Base-by-base conservation (phyloP, 1,140 invertebrate species). In the Bradysia coprophila region DNA sequence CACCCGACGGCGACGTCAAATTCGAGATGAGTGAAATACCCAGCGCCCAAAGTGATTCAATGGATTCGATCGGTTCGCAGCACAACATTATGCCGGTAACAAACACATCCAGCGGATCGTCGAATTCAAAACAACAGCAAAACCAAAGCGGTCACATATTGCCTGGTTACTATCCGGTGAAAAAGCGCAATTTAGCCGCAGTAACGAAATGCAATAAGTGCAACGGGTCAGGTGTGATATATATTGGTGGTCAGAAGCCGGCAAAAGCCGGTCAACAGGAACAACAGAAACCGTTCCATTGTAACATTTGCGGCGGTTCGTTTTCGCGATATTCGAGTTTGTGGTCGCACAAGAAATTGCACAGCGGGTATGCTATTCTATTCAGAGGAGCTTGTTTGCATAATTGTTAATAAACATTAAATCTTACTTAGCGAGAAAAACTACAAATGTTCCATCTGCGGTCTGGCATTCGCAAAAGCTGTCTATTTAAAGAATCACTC, bases 401-500 rank as follows among this genome's bases (percentile, higher is more conserved):
- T n/a, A n/a, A n/a, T n/a, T n/a, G n/a, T n/a, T n/a, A n/a, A n/a
- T n/a, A n/a, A n/a, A n/a, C n/a, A n/a, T n/a, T n/a, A n/a, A n/a
- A n/a, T n/a, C n/a, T n/a, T n/a, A n/a, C n/a, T n/a, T n/a, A n/a
- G 84, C 21, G 85, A 89, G 57, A 89, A 89, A 62, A 84, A 85
- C 48, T 87, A 88, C 57, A 86, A 86, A 58, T 95, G 90, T 65
- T 81, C 86, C 49, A 82, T 89, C 31, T 96, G 91, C 64, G 86
- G 85, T 20, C 75, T 94, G 44, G 85, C 86, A 43, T 95, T 95
- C 64, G 90, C 90, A 20, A 84, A 85, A 61, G 81, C 81, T 33
- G 83, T 84, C 8, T 86, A 87, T 64, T 69, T 94, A 38, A 92
- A 93, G 57, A 97, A 96, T 58, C 85, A 90, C 59, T 80, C 81